A percentile compares a stretch with the other conserved stretches of the same genome.
Conservation (phyloP, 2,113 vertebrate species). For the Megaceryle torquata region DNA sequence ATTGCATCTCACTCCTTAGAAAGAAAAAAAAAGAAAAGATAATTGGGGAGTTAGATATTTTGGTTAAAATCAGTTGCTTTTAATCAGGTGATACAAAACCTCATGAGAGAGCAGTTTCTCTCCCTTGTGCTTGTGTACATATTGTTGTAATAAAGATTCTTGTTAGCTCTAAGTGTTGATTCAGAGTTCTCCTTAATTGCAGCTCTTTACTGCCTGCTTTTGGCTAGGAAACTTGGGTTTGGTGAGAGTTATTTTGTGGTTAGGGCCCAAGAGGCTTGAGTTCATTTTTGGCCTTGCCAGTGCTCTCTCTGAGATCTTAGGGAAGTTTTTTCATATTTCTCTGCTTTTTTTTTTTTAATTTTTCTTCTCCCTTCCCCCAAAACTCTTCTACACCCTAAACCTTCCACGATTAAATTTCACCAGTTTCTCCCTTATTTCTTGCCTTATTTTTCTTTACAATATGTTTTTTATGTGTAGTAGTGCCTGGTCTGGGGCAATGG, state of each 20-base stretch:
- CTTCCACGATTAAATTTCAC: conserved; percentile 15
- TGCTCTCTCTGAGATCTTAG: conserved; percentile 7
- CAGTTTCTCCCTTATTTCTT: background rate
- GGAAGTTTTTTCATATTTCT: conserved; percentile 38
- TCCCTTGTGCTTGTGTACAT: background rate
- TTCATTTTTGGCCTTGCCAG: conserved; percentile 39
- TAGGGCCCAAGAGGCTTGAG: conserved; percentile 14
- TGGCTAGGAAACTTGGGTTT: background rate
- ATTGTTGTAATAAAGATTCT: conserved; percentile 55
- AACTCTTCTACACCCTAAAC: background rate
- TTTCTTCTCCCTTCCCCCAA: background rate
- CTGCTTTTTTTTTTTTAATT: background rate
- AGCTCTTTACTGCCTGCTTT: conserved; percentile 40
- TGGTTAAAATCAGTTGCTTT: background rate
- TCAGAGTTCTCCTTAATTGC: conserved; percentile 49
- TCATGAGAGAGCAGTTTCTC: background rate
- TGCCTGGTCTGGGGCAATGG: background rate
- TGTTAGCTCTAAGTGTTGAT: conserved; percentile 42
- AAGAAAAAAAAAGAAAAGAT: background rate
- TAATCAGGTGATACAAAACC: conserved; percentile 16
- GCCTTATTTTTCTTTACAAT: background rate
- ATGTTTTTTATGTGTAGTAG: background rate
- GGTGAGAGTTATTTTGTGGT: conserved; percentile 47
- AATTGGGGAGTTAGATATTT: background rate
- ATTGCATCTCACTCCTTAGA: background rate